Evolutionary conservation across 1,140 invertebrate genomes (phyloP).

Genomic region (Rhagoletis zephyria): DNA sequence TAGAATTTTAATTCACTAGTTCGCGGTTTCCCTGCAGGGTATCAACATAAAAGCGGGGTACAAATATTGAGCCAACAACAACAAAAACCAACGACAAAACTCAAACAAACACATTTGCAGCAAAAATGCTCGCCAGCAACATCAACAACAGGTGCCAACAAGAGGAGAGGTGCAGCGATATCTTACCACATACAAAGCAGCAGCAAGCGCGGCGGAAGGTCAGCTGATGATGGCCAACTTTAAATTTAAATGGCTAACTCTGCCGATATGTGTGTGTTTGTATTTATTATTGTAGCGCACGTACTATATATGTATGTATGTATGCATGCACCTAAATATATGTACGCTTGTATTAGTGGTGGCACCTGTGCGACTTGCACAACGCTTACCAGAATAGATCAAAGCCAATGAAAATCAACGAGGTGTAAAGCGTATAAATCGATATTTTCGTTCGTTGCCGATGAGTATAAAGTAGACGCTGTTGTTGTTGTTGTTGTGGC

Average conservation of each 20-base stretch:
- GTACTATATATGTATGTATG: background rate
- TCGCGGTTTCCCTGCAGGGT: too few relatives aligned
- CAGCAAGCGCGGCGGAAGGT: constrained; percentile 5
- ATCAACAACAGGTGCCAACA: constrained; percentile 6
- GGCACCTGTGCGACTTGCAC: constrained; percentile 4
- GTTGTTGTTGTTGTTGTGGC: constrained; percentile 10
- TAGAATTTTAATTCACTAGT: too few relatives aligned
- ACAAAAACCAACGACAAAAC: background rate
- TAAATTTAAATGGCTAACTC: constrained; percentile 13
- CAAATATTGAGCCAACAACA: background rate
- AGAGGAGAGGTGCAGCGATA: background rate
- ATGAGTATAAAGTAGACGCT: background rate
- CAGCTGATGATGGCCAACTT: constrained; percentile 28
- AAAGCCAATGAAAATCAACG: constrained; percentile 51
- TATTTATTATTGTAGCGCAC: background rate
- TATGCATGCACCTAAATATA: background rate
- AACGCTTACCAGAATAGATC: constrained; percentile 24
- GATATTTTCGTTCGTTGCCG: background rate
- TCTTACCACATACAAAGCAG: background rate
- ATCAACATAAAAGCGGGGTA: too few relatives aligned
- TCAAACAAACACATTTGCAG: background rate
- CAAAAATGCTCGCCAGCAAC: background rate
- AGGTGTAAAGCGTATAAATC: constrained; percentile 40
- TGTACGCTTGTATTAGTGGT: background rate
- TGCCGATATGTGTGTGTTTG: background rate